Evolutionary conservation across 92 coral and sea anemone species (phyloP).

Genomic region (Actinernus sp.): DNA sequence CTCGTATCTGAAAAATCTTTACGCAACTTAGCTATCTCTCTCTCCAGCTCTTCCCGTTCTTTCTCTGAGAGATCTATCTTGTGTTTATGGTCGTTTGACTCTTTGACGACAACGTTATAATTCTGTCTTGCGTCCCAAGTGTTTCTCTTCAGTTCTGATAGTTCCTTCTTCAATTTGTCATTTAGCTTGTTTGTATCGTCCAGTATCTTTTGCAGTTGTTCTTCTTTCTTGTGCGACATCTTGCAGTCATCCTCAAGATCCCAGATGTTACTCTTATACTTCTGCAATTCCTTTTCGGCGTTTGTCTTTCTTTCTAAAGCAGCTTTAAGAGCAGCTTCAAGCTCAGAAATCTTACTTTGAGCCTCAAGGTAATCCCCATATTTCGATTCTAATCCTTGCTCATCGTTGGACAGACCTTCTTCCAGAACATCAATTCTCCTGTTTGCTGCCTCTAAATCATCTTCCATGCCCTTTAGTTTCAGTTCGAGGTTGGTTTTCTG

Average conservation of each 20-base stretch:
- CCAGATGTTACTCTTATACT: conserved; percentile 68
- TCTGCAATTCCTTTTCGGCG: conserved; percentile 71
- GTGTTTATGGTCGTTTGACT: conserved; percentile 52
- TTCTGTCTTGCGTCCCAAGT: conserved; percentile 71
- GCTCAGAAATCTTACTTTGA: conserved; percentile 51
- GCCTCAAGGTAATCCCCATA: conserved; percentile 48
- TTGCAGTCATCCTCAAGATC: conserved; percentile 77
- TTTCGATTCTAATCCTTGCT: conserved; percentile 37
- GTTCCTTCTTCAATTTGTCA: conserved; percentile 77
- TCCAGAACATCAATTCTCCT: conserved; percentile 72
- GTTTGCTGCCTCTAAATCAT: conserved; percentile 68
- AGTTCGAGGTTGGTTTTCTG: conserved; percentile 50
- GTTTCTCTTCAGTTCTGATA: conserved; percentile 67
- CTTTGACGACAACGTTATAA: conserved; percentile 58
- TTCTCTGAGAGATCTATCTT: conserved; percentile 66
- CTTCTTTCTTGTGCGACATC: conserved; percentile 55
- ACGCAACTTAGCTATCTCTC: conserved; percentile 74
- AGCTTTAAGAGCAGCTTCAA: conserved; percentile 73
- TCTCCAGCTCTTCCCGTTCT: conserved; percentile 72
- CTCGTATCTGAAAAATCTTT: conserved; percentile 65
- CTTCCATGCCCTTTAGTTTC: conserved; percentile 62
- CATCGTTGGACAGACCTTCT: conserved; percentile 64
- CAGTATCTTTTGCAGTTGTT: conserved; percentile 65
- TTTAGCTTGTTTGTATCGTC: conserved; percentile 78
- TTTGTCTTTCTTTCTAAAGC: conserved; percentile 65